Percentiles rank a stretch among this genome's conserved stretches.
Conservation (phyloP, 2,797 vertebrate genomes). For the Pteropus rufus region DNA sequence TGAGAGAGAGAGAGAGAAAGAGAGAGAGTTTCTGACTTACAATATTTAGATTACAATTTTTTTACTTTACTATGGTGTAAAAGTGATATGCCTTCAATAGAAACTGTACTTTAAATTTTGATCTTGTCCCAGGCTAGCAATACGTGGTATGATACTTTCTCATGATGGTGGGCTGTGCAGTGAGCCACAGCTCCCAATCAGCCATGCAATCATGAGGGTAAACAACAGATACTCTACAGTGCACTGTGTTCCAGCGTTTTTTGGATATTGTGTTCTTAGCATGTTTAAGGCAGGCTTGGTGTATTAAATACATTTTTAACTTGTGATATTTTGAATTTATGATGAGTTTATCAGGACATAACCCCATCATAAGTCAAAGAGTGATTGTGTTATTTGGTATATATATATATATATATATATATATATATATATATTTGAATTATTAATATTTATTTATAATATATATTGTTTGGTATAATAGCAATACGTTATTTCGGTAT, state of each 20-base stretch:
- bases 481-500: not conserved
- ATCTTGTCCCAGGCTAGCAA: no score
- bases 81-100: not conserved
- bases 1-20: no score
- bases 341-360: not conserved
- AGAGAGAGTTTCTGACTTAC: not conserved
- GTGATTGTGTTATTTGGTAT: not conserved
- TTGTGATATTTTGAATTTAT: not conserved
- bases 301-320: not conserved
- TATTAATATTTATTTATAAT: not conserved
- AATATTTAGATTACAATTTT: not conserved
- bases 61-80: not conserved
- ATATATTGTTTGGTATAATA: not conserved
- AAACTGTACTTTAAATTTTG: not conserved
- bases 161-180: not conserved
- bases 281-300: not conserved
- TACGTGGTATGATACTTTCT: not conserved
- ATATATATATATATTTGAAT: not conserved
- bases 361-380: not conserved
- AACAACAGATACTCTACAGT: not conserved
- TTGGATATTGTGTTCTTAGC: not conserved
- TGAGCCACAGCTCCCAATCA: not conserved
- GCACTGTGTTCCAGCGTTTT: not conserved
- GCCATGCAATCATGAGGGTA: fast-evolving
- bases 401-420: not conserved